These are phyloP conservation scores for Sthenelais limicola DNA, from an alignment of 2,888 invertebrate genomes.

Conservation along the genomic window DNA sequence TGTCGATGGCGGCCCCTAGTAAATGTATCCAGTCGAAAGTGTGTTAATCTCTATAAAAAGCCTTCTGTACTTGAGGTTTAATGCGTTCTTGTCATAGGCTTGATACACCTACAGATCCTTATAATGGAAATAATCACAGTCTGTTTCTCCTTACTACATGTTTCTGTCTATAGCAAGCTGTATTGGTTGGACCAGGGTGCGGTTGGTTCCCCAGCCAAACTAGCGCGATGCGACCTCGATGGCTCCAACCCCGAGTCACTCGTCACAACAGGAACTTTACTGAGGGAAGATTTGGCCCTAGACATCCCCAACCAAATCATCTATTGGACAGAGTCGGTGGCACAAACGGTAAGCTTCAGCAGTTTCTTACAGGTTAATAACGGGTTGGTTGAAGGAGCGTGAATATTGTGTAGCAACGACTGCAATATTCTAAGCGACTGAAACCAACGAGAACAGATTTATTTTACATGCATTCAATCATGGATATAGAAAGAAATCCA, in stretches of 20 bases:
- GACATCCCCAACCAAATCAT: conserved; percentile 84
- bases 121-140: no score
- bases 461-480: not conserved
- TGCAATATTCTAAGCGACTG: no score
- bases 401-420: no score
- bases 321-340: conserved; percentile 83
- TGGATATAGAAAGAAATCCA: no score
- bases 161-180: conserved; percentile 77
- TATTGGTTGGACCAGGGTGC: conserved; percentile 99
- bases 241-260: conserved; percentile 85
- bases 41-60: no score
- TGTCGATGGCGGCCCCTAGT: no score
- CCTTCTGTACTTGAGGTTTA: no score
- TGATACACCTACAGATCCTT: no score
- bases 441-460: no score
- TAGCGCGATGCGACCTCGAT: conserved; percentile 90
- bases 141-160: no score
- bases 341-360: conserved; percentile 70
- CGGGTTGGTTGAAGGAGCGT: not conserved
- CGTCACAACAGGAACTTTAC: conserved; percentile 75
- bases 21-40: no score
- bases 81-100: no score
- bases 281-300: conserved; percentile 88
- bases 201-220: conserved; percentile 86
- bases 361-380: not conserved